These are phyloP conservation scores for Sphyrna mokarran DNA, from an alignment of 2,113 vertebrate species.

Conservation along the genomic window DNA sequence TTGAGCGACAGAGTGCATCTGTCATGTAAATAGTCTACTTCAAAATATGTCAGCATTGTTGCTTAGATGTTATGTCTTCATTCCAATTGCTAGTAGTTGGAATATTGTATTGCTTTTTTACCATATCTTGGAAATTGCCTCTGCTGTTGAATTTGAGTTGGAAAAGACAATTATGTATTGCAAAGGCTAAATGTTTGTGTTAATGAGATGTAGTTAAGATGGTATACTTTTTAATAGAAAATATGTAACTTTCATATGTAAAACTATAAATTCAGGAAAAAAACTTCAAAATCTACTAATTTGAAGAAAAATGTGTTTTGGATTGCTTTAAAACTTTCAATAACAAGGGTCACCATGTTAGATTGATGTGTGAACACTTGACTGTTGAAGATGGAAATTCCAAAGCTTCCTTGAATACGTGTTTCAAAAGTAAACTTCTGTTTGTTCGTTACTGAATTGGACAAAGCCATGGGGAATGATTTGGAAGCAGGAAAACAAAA, in stretches of 20 bases:
- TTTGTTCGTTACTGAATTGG: neutral
- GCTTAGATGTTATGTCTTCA: conserved; percentile 33
- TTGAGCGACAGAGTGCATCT: conserved; percentile 36
- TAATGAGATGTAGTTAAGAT: conserved; percentile 28
- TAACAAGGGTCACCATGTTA: neutral
- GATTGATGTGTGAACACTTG: neutral
- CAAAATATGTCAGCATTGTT: conserved; percentile 30
- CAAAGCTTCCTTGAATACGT: neutral
- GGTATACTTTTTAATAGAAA: conserved; percentile 31
- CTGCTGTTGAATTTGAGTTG: conserved; percentile 22
- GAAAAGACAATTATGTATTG: conserved; percentile 29
- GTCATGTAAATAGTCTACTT: conserved; percentile 36
- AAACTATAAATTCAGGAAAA: conserved; percentile 33
- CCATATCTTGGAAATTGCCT: conserved; percentile 8
- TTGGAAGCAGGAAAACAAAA: neutral
- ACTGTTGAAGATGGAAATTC: neutral
- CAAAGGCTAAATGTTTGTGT: conserved; percentile 13
- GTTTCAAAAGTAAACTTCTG: neutral
- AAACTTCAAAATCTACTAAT: conserved; percentile 15
- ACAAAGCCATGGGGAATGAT: neutral
- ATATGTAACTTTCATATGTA: conserved; percentile 34
- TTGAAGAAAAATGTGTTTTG: conserved; percentile 27
- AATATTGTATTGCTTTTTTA: conserved; percentile 32
- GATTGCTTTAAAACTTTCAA: conserved; percentile 16
- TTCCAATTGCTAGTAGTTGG: conserved; percentile 25